Evolutionary conservation across 2,888 invertebrate species (phyloP).

Genomic region (Magallana nippona): DNA sequence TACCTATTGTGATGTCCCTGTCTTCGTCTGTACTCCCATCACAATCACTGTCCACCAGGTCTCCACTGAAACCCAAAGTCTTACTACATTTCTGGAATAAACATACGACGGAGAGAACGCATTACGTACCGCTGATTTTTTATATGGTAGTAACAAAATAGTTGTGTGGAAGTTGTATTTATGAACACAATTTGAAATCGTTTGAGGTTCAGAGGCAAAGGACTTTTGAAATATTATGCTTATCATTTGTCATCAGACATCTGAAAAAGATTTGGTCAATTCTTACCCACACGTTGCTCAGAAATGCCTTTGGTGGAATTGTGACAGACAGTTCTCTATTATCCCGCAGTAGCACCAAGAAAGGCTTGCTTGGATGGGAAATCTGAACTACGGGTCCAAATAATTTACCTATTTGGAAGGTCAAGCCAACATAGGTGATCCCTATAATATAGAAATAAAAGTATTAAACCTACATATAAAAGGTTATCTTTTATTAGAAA

Average conservation of each 20-base stretch:
- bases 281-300: neutral
- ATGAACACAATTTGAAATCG: too few relatives aligned
- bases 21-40: conserved; percentile 37
- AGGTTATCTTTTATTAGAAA: too few relatives aligned
- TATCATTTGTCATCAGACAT: neutral
- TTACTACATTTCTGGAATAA: conserved; percentile 10
- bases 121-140: too few relatives aligned
- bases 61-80: conserved; percentile 34
- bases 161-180: too few relatives aligned
- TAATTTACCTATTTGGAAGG: neutral
- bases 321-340: neutral
- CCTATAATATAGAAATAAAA: neutral
- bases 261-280: neutral
- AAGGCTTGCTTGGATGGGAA: neutral
- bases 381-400: conserved; percentile 8
- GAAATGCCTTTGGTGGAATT: neutral
- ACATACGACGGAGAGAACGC: too few relatives aligned
- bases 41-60: conserved; percentile 39
- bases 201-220: too few relatives aligned
- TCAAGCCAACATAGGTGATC: neutral
- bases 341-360: neutral
- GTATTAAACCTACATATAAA: too few relatives aligned
- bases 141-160: too few relatives aligned
- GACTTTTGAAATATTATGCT: too few relatives aligned
- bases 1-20: neutral